These are phyloP conservation scores for Nerophis lumbriciformis DNA, from an alignment of 2,113 vertebrate species.

Conservation along the genomic window DNA sequence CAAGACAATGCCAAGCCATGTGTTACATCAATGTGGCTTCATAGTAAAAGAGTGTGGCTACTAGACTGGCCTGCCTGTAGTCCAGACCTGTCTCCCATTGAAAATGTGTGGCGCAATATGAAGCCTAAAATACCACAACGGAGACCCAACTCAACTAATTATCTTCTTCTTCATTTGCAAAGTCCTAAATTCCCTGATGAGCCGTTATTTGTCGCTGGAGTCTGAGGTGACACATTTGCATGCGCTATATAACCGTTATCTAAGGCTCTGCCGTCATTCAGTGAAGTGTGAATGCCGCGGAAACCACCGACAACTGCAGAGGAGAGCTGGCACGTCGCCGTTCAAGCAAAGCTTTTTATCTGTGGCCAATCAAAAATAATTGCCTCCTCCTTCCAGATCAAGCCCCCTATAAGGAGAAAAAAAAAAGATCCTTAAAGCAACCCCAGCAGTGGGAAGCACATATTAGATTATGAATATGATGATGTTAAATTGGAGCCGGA, in stretches of 20 bases:
- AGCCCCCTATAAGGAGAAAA: constrained; percentile 39
- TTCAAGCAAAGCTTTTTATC: constrained; percentile 51
- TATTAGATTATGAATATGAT: constrained; percentile 58
- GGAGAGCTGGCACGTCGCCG: constrained; percentile 37
- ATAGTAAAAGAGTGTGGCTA: too few relatives aligned
- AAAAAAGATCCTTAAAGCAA: constrained; percentile 32
- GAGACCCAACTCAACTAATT: too few relatives aligned
- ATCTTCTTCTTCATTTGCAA: background rate
- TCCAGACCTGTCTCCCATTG: too few relatives aligned
- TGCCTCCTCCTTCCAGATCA: constrained; percentile 46
- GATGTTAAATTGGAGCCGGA: constrained; percentile 64
- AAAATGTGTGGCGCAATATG: too few relatives aligned
- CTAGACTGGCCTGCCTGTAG: too few relatives aligned
- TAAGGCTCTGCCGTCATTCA: constrained; percentile 24
- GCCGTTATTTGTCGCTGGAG: background rate
- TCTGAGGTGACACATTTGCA: background rate
- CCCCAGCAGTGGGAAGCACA: constrained; percentile 41
- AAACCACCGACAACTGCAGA: constrained; percentile 15
- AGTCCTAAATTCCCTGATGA: background rate
- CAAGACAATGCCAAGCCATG: too few relatives aligned
- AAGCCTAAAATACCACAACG: too few relatives aligned
- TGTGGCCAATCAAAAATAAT: constrained; percentile 60
- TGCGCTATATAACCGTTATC: constrained; percentile 17
- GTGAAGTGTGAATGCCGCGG: constrained; percentile 16
- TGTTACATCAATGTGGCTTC: too few relatives aligned